Evolutionary conservation across 2,888 invertebrate species (phyloP).

Genomic region (Temnothorax unifasciatus): DNA sequence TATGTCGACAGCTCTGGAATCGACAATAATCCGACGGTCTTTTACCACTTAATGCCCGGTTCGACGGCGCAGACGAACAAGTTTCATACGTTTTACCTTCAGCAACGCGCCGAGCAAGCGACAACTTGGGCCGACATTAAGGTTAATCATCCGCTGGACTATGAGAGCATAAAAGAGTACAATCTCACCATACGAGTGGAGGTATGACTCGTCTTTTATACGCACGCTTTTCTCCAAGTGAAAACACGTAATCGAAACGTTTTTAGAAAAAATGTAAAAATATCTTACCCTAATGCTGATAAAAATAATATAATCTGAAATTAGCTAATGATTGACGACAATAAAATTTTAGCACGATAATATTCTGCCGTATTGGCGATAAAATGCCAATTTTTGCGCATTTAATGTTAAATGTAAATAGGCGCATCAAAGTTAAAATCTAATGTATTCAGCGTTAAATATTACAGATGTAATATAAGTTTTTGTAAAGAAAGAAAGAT

Average conservation of each 20-base stretch:
- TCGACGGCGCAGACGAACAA: constrained; percentile 98
- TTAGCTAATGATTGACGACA: background rate
- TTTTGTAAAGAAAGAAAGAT: background rate
- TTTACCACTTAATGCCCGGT: constrained; percentile 97
- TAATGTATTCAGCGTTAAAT: background rate
- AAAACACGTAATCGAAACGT: background rate
- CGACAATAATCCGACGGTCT: constrained; percentile 98
- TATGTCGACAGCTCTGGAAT: constrained; percentile 94
- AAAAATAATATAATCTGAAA: background rate
- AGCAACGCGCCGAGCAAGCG: constrained; percentile 96
- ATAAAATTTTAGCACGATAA: background rate
- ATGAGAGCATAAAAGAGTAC: constrained; percentile 97
- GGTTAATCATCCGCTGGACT: constrained; percentile 98
- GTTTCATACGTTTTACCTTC: constrained; percentile 97
- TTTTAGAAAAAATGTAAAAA: background rate
- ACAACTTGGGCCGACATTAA: constrained; percentile 98
- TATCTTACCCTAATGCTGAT: background rate
- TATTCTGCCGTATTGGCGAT: background rate
- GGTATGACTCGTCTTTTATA: constrained; percentile 88
- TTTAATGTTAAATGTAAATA: background rate
- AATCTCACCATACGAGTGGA: constrained; percentile 98
- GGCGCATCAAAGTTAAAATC: no score
- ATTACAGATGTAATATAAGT: background rate
- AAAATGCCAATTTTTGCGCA: background rate
- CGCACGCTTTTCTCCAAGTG: background rate